Conservation (phyloP, 2,888 invertebrate genomes). For the Tetragnatha montana region DNA sequence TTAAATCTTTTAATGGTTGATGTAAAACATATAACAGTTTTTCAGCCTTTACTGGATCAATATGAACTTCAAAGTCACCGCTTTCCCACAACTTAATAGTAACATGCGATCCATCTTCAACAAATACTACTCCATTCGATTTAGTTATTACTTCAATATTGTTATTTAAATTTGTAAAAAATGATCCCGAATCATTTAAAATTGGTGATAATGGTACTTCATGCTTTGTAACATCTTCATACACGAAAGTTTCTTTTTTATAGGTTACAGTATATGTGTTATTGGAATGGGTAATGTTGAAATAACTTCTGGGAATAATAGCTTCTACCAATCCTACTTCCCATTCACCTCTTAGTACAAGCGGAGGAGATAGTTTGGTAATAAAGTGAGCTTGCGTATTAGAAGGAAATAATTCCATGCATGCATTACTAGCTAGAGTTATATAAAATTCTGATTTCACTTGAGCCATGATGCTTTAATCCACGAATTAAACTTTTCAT, state of each 20-base stretch:
- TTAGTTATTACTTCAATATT: background rate
- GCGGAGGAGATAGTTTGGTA: conserved; percentile 72
- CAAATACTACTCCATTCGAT: background rate
- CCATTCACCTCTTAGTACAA: conserved; percentile 72
- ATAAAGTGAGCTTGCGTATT: conserved; percentile 73
- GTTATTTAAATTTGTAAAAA: background rate
- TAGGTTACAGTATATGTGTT: background rate
- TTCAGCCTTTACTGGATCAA: background rate
- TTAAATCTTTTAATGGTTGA: background rate
- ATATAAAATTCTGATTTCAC: conserved; percentile 55
- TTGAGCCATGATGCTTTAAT: conserved; percentile 16
- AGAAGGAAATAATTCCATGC: conserved; percentile 72
- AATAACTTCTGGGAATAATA: conserved; percentile 52
- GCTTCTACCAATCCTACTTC: conserved; percentile 72
- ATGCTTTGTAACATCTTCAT: background rate
- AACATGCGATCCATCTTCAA: background rate
- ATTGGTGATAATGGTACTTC: background rate
- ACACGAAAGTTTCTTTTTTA: background rate
- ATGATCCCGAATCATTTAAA: background rate
- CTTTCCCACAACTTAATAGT: background rate
- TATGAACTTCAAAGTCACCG: background rate
- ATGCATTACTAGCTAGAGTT: conserved; percentile 72
- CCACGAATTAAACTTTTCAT: conserved; percentile 7
- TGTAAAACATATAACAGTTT: background rate
- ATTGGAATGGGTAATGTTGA: background rate